Conservation (phyloP, 2,797 vertebrate genomes). For the Halcyon chelicuti region DNA sequence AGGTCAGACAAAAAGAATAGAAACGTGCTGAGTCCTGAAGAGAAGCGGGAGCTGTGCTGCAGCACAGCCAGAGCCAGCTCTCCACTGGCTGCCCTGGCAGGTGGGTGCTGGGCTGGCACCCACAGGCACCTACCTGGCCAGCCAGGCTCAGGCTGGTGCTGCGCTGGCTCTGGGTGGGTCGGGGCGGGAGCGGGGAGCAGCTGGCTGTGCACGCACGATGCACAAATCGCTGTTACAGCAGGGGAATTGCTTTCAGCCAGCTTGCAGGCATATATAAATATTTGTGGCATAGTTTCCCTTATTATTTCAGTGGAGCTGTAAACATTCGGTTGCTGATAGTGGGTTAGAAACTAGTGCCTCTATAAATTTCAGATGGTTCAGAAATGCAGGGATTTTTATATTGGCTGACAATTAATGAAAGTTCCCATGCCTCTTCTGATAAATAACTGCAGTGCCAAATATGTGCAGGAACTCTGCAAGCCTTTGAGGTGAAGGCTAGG, state of each 20-base stretch:
- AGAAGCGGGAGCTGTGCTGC: fast-evolving
- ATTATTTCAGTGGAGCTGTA: conserved; percentile 76
- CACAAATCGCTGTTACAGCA: not conserved
- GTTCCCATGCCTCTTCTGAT: conserved; percentile 32
- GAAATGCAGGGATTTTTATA: conserved; percentile 12
- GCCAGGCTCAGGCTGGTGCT: not conserved
- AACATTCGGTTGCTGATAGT: conserved; percentile 69
- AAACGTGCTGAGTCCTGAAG: not conserved
- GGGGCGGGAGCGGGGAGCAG: not conserved
- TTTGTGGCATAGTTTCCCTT: conserved; percentile 73
- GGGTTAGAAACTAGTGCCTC: conserved; percentile 62
- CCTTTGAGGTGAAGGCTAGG: not conserved
- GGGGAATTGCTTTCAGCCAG: not conserved
- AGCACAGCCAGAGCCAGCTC: not conserved
- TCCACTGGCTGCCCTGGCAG: not conserved
- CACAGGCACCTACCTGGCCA: not conserved
- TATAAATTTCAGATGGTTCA: conserved; percentile 60
- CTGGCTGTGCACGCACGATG: not conserved
- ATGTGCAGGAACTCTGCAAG: not conserved
- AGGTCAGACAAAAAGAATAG: not conserved
- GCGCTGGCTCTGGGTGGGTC: not conserved
- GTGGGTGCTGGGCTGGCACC: not conserved
- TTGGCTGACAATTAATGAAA: not conserved
- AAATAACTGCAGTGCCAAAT: conserved; percentile 66
- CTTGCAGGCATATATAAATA: conserved; percentile 55